Evolutionary conservation across 2,113 vertebrate genomes (phyloP), one percentile per base, ranked within the genome.

Genomic region (Megalops atlanticus): DNA sequence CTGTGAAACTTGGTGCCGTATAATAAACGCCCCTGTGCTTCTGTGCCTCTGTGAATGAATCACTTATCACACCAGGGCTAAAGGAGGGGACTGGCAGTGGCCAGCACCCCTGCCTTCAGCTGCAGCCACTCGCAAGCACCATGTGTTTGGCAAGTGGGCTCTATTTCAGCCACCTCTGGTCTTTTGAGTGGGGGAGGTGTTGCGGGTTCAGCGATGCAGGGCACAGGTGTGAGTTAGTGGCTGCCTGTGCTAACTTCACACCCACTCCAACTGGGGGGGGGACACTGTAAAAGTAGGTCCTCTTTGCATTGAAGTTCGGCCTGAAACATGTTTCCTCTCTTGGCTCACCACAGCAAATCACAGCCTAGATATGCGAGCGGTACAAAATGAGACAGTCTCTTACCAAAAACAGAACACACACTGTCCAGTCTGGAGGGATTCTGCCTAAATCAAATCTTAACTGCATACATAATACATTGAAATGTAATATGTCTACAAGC

Each of bases 11-110:
- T 39, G 69, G 58, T 18, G 33, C 49, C 33, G 21, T 70, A 77
- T 81, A 76, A 81, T 81, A 43, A 81, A 77, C 77, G 80, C 54
- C 73, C 47, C n/a, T n/a, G n/a, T n/a, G n/a, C n/a, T n/a, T n/a
- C n/a, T n/a, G n/a, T n/a, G n/a, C n/a, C n/a, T 69, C 49, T 81
- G 41, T 76, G 58, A 52, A 76, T 64, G 73, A 76, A 81, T 81
- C 58, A 76, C 80, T 76, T 77, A 79, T 70, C 80, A 77, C 80
- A 41, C 43, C 15, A 11, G 33, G 54, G 80, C 74, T 69, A 76
- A 33, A 58, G 69, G 1, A 72, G 74, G 74, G 27, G 73, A 0
- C 36, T 14, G 35, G 45, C 70, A 41, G 21, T 39, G 15, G 38
- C 40, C 68, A 81, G 76, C 40, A 76, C 31, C 47, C 58, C 38